phyloP scores from a whole-genome alignment of 1,140 invertebrate species.

The Helicoverpa armigera region DNA sequence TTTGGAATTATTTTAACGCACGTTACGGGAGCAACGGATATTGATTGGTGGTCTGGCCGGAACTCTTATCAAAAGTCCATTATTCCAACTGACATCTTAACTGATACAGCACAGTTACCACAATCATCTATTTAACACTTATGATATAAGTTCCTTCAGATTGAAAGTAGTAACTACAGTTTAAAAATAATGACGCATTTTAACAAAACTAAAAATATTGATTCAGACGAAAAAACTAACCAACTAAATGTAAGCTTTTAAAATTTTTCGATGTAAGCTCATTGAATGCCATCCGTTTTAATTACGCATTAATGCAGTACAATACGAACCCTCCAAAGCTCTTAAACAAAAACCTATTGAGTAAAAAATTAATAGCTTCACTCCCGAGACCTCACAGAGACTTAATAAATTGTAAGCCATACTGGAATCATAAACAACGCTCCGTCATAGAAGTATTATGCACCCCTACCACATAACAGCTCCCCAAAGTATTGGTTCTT shows the following conservation, averaged over 20 bases:
- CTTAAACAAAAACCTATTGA: constrained; percentile 37
- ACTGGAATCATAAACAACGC: constrained; percentile 77
- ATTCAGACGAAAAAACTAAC: too few relatives aligned
- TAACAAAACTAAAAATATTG: too few relatives aligned
- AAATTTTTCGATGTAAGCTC: too few relatives aligned
- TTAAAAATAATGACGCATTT: too few relatives aligned
- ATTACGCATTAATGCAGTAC: background rate
- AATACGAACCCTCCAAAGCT: constrained; percentile 24
- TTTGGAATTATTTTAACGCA: constrained; percentile 43
- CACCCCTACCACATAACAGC: constrained; percentile 81
- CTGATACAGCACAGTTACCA: background rate
- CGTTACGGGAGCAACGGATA: constrained; percentile 37
- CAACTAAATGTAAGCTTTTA: too few relatives aligned
- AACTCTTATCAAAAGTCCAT: constrained; percentile 37
- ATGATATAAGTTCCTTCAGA: too few relatives aligned
- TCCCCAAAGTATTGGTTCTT: constrained; percentile 78
- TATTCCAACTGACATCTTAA: constrained; percentile 39
- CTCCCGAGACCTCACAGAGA: constrained; percentile 53
- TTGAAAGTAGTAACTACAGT: too few relatives aligned
- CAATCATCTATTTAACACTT: background rate
- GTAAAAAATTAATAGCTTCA: constrained; percentile 25
- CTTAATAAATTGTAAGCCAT: constrained; percentile 76
- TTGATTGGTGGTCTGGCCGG: constrained; percentile 39
- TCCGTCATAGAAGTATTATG: constrained; percentile 74
- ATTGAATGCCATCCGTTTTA: too few relatives aligned